Conservation (phyloP, 2,888 invertebrate genomes). For the Amiota mariae region DNA sequence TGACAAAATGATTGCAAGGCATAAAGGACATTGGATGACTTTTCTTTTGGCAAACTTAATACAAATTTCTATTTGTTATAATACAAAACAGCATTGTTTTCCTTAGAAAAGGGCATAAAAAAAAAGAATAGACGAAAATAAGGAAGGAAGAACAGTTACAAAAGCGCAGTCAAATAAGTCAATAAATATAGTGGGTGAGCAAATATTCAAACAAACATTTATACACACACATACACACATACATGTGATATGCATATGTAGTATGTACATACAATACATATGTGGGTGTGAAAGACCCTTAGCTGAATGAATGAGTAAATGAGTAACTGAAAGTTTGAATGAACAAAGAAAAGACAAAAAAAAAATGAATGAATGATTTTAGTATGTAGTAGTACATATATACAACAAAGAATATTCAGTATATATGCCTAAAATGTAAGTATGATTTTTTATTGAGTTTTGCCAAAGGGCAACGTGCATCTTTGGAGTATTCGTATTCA, state of each 20-base stretch:
- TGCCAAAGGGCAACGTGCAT: not conserved
- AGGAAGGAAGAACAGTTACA: not conserved
- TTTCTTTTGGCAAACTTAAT: slow-evolving; percentile 15
- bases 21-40: not conserved
- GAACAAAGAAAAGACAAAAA: too few relatives aligned
- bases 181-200: not conserved
- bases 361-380: too few relatives aligned
- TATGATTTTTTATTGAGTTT: not conserved
- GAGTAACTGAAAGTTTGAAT: too few relatives aligned
- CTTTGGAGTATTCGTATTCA: not conserved
- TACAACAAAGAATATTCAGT: too few relatives aligned
- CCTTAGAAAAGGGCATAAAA: not conserved
- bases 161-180: slow-evolving; percentile 20
- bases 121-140: not conserved
- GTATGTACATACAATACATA: not conserved
- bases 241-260: too few relatives aligned
- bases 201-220: not conserved
- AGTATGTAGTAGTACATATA: too few relatives aligned
- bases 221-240: not conserved
- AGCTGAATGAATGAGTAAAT: too few relatives aligned
- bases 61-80: slow-evolving; percentile 20
- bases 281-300: not conserved
- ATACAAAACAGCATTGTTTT: slow-evolving; percentile 8
- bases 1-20: too few relatives aligned
- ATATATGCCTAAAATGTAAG: too few relatives aligned